These are phyloP conservation scores for Trichogramma evanescens DNA, from an alignment of 2,888 invertebrate species.

Conservation along the genomic window DNA sequence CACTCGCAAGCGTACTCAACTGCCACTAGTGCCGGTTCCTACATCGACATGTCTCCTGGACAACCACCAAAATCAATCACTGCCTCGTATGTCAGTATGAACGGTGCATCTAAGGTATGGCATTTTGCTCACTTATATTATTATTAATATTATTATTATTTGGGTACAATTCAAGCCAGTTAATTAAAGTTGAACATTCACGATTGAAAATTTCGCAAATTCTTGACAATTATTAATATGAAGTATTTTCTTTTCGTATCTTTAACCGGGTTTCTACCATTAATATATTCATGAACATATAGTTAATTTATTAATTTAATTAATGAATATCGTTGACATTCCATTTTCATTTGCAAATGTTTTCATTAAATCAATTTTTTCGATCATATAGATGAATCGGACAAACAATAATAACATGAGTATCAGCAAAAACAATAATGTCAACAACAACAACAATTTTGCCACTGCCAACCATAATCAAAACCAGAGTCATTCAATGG, in stretches of 20 bases:
- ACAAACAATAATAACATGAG: slow-evolving; percentile 44
- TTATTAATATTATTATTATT: no score
- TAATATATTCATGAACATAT: no score
- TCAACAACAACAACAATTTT: slow-evolving; percentile 39
- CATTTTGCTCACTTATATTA: background rate
- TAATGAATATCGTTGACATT: no score
- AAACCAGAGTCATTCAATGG: slow-evolving; percentile 33
- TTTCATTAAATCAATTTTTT: background rate
- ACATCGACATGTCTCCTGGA: slow-evolving; percentile 50
- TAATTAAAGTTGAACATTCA: no score
- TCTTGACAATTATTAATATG: no score
- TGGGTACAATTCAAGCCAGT: no score
- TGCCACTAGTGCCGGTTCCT: slow-evolving; percentile 47
- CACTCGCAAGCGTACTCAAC: slow-evolving; percentile 43
- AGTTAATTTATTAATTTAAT: no score
- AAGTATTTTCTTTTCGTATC: no score
- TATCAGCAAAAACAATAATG: slow-evolving; percentile 37
- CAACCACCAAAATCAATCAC: slow-evolving; percentile 38
- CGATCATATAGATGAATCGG: slow-evolving; percentile 38
- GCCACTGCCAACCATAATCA: slow-evolving; percentile 46
- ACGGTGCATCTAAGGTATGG: slow-evolving; percentile 41
- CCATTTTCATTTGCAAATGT: no score
- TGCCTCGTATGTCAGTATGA: slow-evolving; percentile 46
- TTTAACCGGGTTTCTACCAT: no score
- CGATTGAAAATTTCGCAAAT: no score